Percentiles rank a stretch among this genome's conserved stretches.
Conservation (phyloP, 92 coral and sea anemone genomes). For the Zoanthus sansibaricus region DNA sequence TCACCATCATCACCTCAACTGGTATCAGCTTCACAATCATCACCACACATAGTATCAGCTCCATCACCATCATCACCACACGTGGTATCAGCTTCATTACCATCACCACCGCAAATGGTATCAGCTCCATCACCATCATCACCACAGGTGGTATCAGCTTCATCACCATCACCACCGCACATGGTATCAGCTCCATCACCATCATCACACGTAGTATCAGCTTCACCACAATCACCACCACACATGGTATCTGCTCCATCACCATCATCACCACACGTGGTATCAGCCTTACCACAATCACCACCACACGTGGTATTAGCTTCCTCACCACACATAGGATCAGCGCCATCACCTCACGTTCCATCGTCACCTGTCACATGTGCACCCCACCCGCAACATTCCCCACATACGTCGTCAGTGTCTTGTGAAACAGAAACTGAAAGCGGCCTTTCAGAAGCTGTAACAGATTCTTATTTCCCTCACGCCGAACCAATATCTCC, state of each 20-base stretch:
- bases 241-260: not conserved
- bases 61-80: too few relatives aligned
- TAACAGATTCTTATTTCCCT: slow-evolving; percentile 65
- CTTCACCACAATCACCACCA: not conserved
- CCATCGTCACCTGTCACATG: not conserved
- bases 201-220: too few relatives aligned
- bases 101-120: too few relatives aligned
- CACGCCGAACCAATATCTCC: slow-evolving; percentile 97
- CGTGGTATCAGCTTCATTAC: too few relatives aligned
- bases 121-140: too few relatives aligned
- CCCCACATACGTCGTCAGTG: slow-evolving; percentile 22
- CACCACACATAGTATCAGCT: too few relatives aligned
- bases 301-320: not conserved
- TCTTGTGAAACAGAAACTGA: slow-evolving; percentile 2
- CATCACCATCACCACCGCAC: too few relatives aligned
- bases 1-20: too few relatives aligned
- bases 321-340: not conserved
- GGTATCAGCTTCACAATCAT: too few relatives aligned
- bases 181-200: too few relatives aligned
- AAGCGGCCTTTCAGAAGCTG: slow-evolving; percentile 12
- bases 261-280: not conserved
- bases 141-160: too few relatives aligned
- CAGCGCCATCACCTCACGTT: slow-evolving; percentile 13
- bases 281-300: not conserved
- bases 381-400: not conserved